Conservation (phyloP, 2,888 invertebrate genomes). For the Lasioglossum oenotherae region DNA sequence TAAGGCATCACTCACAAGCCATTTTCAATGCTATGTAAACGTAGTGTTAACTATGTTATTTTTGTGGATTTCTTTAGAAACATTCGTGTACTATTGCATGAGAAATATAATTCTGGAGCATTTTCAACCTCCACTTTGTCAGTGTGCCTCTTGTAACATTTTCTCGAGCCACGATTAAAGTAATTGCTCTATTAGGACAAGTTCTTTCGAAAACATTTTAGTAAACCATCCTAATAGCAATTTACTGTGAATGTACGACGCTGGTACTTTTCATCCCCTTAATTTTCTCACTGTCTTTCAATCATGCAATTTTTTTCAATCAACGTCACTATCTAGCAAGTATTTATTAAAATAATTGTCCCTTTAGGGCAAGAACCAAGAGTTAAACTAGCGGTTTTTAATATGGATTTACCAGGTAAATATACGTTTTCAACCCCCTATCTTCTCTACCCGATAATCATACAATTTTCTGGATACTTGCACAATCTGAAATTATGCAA, state of each 20-base stretch:
- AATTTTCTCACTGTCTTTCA: constrained; percentile 6
- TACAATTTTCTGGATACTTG: not conserved
- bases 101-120: not conserved
- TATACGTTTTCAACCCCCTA: not conserved
- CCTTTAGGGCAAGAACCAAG: not conserved
- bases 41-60: too few species aligned
- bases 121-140: not conserved
- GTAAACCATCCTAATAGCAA: not conserved
- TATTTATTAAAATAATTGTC: not conserved
- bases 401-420: not conserved
- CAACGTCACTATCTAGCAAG: not conserved
- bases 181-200: not conserved
- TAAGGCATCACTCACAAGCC: too few species aligned
- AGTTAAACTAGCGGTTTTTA: not conserved
- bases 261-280: not conserved
- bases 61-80: too few species aligned
- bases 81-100: too few species aligned
- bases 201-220: not conserved
- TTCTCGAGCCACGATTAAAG: not conserved
- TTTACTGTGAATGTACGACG: not conserved
- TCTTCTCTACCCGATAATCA: not conserved
- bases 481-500: not conserved
- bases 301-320: not conserved
- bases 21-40: too few species aligned
- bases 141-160: not conserved